Evolutionary conservation across 2,113 vertebrate genomes (phyloP).

Genomic region (Malurus cyaneus): DNA sequence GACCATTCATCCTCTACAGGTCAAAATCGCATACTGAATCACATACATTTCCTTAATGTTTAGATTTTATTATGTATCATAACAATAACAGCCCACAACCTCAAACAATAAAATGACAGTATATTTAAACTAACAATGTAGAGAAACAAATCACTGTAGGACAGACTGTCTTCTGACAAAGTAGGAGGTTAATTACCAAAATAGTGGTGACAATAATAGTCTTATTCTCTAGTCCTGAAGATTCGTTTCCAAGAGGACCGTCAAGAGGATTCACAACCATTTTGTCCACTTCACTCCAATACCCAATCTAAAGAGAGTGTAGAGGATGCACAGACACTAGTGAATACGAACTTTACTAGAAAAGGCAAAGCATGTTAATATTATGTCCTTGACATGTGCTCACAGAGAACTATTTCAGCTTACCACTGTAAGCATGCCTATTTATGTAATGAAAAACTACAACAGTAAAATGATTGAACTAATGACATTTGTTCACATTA

Average conservation of each 20-base stretch:
- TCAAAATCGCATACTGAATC: background rate
- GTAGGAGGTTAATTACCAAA: constrained; percentile 84
- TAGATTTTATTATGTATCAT: background rate
- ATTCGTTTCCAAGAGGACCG: constrained; percentile 88
- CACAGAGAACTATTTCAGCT: background rate
- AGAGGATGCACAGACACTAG: constrained; percentile 39
- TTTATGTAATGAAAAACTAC: background rate
- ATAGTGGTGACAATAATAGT: constrained; percentile 98
- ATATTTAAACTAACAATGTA: background rate
- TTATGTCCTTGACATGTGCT: background rate
- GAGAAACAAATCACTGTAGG: background rate
- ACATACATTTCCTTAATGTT: background rate
- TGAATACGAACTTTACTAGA: background rate
- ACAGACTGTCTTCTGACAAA: constrained; percentile 42
- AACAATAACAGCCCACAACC: background rate
- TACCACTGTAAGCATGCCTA: background rate
- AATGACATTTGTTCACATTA: background rate
- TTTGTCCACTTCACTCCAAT: constrained; percentile 98
- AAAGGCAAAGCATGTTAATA: background rate
- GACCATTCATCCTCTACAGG: background rate
- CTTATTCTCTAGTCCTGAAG: constrained; percentile 96
- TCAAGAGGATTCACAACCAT: constrained; percentile 96
- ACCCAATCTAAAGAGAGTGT: constrained; percentile 87
- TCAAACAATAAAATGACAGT: background rate
- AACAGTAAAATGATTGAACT: background rate